Base-by-base conservation (phyloP, 2,797 vertebrate species). In the Chrosomus eos region DNA sequence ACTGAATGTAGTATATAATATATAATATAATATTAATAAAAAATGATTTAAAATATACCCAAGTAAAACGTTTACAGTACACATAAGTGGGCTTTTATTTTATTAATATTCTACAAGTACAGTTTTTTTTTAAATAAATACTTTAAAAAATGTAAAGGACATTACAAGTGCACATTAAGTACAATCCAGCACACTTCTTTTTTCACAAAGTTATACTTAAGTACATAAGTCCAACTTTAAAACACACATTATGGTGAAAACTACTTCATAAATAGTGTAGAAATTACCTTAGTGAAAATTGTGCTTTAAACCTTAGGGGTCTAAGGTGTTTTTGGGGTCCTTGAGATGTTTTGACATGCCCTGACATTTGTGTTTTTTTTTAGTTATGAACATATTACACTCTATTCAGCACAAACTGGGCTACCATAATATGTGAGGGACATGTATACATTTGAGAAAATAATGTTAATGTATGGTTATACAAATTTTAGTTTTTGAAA, bases 241-340 rank as follows among this genome's bases (percentile, higher is more conserved):
- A 55, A 53, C 31, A 21, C 21, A 40, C 26, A 16, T 26, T 76
- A 38, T 18, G 13, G 2, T 26, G 13, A 55, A 75, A 55, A 77
- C 73, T n/a, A 28, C 31, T 38, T 21, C 1, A 31, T 23, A 75
- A 55, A 55, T 55, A n/a, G 0, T n/a, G 1, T 14, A 74, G 1
- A 11, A 58, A 77, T 75, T 75, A n/a, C n/a, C n/a, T n/a, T n/a
- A n/a, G n/a, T n/a, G n/a, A n/a, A 11, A 58, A 77, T 75, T 75
- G 33, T 60, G 33, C 23, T 77, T 77, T 23, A n/a, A 48, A 14
- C 45, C 45, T 48, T 48, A 48, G 14, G 14, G 45, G 14, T 14
- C 5, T 4, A 16, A 16, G 1, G 4, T 16, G 14, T 16, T 45
- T 48, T 48, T 1, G 45, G 14, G 14, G 45, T 48, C 45, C 14